phyloP scores from a whole-genome alignment of 2,113 vertebrate species.

The Athene noctua region DNA sequence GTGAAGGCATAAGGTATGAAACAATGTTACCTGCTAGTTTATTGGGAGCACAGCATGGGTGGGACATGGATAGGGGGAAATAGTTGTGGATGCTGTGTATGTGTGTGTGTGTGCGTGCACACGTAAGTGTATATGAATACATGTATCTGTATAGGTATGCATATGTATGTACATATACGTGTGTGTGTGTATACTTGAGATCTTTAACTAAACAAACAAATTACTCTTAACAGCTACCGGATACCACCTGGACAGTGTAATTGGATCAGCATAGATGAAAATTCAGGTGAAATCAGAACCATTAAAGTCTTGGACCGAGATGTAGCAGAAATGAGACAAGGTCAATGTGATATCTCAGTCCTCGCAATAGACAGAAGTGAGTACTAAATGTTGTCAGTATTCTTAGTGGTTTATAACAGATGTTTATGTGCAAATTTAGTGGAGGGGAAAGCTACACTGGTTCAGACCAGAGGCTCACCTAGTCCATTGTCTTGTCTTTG shows the following conservation, averaged over 20 bases:
- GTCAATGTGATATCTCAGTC: constrained; percentile 77
- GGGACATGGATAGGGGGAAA: not conserved
- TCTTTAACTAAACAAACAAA: not conserved
- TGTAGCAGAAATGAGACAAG: constrained; percentile 71
- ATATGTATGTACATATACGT: not conserved
- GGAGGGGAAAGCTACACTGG: not conserved
- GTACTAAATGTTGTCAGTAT: constrained; percentile 25
- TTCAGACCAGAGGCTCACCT: not conserved
- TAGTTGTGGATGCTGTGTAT: not conserved
- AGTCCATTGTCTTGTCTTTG: not conserved
- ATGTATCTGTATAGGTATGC: not conserved
- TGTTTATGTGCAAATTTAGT: not conserved
- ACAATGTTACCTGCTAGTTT: not conserved
- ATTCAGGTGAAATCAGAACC: constrained; percentile 78
- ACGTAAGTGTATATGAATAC: not conserved
- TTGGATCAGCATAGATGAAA: constrained; percentile 81
- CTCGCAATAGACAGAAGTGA: constrained; percentile 74
- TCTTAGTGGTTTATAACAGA: not conserved
- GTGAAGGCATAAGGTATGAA: constrained; percentile 80
- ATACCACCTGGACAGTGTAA: constrained; percentile 76
- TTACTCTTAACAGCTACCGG: constrained; percentile 77
- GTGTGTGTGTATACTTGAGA: not conserved
- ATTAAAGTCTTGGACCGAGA: constrained; percentile 83
- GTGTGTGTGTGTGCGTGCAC: fast-evolving
- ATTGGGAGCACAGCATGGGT: not conserved